These are phyloP conservation scores for Melieria crassipennis DNA, from an alignment of 2,888 invertebrate species.

Conservation along the genomic window DNA sequence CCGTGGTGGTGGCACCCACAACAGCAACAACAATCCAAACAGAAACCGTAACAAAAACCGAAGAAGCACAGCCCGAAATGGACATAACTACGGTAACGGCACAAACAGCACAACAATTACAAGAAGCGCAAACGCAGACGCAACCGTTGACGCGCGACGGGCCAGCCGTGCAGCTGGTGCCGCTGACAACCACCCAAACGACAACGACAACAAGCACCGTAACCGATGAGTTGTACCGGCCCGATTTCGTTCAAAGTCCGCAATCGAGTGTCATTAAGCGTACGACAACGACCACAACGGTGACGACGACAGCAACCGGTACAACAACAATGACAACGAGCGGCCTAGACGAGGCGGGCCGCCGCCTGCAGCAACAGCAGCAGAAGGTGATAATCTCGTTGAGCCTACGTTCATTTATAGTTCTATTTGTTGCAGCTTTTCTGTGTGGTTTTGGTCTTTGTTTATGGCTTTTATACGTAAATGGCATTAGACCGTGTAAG, in stretches of 20 bases:
- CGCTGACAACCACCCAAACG: slow-evolving; percentile 35
- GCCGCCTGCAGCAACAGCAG: slow-evolving; percentile 48
- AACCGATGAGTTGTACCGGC: slow-evolving; percentile 47
- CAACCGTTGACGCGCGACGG: not conserved
- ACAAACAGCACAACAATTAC: not conserved
- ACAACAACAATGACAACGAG: slow-evolving; percentile 43
- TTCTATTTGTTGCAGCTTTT: slow-evolving; percentile 63
- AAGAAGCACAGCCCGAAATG: not conserved
- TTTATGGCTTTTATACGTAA: slow-evolving; percentile 63
- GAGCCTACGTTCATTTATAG: slow-evolving; percentile 62
- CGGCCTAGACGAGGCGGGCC: slow-evolving; percentile 15
- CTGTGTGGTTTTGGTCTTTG: slow-evolving; percentile 66
- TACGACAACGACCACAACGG: slow-evolving; percentile 58
- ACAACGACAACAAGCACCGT: slow-evolving; percentile 41
- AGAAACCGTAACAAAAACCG: slow-evolving; percentile 20
- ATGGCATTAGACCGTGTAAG: slow-evolving; percentile 45
- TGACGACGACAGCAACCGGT: slow-evolving; percentile 49
- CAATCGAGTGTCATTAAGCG: slow-evolving; percentile 48
- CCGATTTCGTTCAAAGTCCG: slow-evolving; percentile 41
- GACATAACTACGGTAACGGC: not conserved
- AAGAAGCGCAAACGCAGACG: not conserved
- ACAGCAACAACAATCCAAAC: slow-evolving; percentile 20
- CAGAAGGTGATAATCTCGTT: slow-evolving; percentile 66
- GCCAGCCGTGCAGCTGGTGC: not conserved
- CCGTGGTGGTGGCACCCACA: not conserved